These are phyloP conservation scores for Hermetia illucens DNA, from an alignment of 1,140 invertebrate species.

Conservation along the genomic window DNA sequence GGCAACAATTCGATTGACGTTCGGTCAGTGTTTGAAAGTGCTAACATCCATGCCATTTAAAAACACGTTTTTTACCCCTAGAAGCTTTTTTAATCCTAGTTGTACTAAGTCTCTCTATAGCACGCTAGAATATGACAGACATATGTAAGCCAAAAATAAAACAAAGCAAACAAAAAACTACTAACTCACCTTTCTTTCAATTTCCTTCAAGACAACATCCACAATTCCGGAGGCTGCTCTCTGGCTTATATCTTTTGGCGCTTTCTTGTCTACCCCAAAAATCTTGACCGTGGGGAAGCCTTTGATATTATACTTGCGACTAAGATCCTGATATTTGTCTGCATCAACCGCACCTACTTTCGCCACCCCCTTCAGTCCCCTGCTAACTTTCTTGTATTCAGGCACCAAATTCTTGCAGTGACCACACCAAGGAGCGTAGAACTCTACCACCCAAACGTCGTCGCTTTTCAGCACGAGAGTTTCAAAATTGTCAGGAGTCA, in stretches of 20 bases:
- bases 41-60: too few species aligned
- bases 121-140: too few species aligned
- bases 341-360: slow-evolving; percentile 91
- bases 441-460: slow-evolving; percentile 75
- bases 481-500: slow-evolving; percentile 87
- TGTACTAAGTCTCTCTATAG: too few species aligned
- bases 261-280: slow-evolving; percentile 76
- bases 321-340: slow-evolving; percentile 74
- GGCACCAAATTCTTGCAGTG: slow-evolving; percentile 72
- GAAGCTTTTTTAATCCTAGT: too few species aligned
- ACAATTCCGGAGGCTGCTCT: slow-evolving; percentile 76
- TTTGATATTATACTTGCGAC: slow-evolving; percentile 63
- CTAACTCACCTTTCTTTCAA: slow-evolving; percentile 50
- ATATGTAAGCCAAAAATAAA: too few species aligned
- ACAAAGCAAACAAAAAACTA: slow-evolving; percentile 38
- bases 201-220: slow-evolving; percentile 63
- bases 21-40: too few species aligned
- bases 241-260: slow-evolving; percentile 70
- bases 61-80: too few species aligned
- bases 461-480: slow-evolving; percentile 69
- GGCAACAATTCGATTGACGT: too few species aligned
- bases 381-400: slow-evolving; percentile 80
- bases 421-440: slow-evolving; percentile 88
- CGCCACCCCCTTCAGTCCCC: slow-evolving; percentile 77
- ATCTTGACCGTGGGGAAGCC: slow-evolving; percentile 97